These are phyloP conservation scores for Megaleporinus macrocephalus DNA, from an alignment of 2,113 vertebrate genomes.

Conservation along the genomic window DNA sequence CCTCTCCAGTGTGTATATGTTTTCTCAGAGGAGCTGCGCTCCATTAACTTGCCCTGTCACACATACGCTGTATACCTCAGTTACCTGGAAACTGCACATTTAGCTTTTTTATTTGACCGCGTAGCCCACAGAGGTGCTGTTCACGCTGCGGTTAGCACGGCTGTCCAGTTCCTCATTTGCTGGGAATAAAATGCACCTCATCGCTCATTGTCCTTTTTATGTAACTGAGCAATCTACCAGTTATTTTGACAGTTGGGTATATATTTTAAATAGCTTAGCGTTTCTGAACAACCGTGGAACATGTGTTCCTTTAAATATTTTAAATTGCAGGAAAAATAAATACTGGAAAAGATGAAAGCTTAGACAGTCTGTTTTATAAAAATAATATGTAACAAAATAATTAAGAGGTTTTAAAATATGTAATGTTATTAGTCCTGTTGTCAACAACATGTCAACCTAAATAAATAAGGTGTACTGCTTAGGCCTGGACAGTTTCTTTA, in stretches of 20 bases:
- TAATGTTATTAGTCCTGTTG: too few species aligned
- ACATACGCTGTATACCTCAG: constrained; percentile 44
- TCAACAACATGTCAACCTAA: not conserved
- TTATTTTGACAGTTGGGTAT: too few species aligned
- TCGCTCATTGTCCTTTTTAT: too few species aligned
- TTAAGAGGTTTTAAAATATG: too few species aligned
- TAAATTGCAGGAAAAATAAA: too few species aligned
- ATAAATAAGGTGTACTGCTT: not conserved
- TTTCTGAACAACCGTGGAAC: too few species aligned
- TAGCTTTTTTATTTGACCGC: constrained; percentile 59
- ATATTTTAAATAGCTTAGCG: too few species aligned
- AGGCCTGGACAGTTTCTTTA: not conserved
- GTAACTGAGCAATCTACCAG: too few species aligned
- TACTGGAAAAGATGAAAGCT: too few species aligned
- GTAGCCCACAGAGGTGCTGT: constrained; percentile 20
- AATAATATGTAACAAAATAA: too few species aligned
- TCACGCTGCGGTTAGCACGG: constrained; percentile 47
- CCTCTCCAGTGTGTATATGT: constrained; percentile 50
- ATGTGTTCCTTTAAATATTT: too few species aligned
- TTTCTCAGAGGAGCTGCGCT: constrained; percentile 59
- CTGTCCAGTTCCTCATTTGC: constrained; percentile 34
- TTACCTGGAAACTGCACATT: constrained; percentile 68
- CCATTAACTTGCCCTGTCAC: constrained; percentile 64
- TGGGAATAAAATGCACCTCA: not conserved
- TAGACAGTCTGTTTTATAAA: too few species aligned